A percentile compares a stretch with the other conserved stretches of the same genome.
Evolutionary conservation across 2,888 invertebrate genomes (phyloP).

Genomic region (Spatulosminthurus flaviceps): DNA sequence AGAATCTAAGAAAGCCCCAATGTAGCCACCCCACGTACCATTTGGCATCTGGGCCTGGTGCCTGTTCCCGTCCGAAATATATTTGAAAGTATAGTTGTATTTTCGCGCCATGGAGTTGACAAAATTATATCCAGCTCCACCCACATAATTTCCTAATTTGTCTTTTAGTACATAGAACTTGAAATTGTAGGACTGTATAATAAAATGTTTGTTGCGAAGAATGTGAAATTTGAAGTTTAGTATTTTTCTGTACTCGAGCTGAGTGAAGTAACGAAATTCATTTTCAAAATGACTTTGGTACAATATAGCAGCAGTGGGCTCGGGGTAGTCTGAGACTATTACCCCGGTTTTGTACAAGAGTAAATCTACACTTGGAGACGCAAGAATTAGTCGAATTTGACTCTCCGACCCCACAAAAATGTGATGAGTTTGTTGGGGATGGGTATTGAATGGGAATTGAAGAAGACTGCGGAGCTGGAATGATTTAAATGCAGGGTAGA

Average conservation of each 20-base stretch:
- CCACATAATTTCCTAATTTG: not conserved
- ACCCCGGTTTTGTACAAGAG: not conserved
- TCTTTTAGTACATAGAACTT: not conserved
- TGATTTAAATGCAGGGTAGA: not conserved
- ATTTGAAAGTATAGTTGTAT: conserved; percentile 1
- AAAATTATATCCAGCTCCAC: not conserved
- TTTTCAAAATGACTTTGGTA: too few relatives aligned
- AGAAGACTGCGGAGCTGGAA: conserved; percentile 2
- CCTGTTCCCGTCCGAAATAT: not conserved
- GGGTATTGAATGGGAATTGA: not conserved
- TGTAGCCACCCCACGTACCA: conserved; percentile 7
- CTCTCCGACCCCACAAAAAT: not conserved
- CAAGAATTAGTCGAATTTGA: not conserved
- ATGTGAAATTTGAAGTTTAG: too few relatives aligned
- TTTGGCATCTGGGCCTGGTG: not conserved
- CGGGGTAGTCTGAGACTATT: too few relatives aligned
- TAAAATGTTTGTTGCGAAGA: not conserved
- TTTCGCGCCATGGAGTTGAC: conserved; percentile 51
- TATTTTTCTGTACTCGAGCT: too few relatives aligned
- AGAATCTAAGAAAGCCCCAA: not conserved
- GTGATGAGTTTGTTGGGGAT: not conserved
- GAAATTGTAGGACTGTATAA: not conserved
- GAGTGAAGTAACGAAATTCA: too few relatives aligned
- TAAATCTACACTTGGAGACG: not conserved
- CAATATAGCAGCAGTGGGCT: not conserved